A percentile compares a stretch with the other conserved stretches of the same genome.
These are phyloP conservation scores for Fundulus diaphanus DNA, from an alignment of 2,797 vertebrate species.

Conservation along the genomic window DNA sequence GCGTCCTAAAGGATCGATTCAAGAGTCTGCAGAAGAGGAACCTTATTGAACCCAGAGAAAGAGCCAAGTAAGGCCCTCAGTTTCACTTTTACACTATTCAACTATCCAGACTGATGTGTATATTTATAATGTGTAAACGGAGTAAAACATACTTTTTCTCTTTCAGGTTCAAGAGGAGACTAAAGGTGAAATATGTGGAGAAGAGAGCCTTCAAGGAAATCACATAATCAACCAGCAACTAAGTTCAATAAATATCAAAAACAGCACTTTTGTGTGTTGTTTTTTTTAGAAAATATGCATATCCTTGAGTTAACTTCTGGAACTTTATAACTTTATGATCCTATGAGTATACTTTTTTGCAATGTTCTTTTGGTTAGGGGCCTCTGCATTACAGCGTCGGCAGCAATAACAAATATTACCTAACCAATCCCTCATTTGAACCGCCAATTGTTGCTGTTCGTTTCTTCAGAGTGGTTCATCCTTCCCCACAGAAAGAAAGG, in stretches of 20 bases:
- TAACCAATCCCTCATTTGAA: neutral
- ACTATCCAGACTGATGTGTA: neutral
- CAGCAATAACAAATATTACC: neutral
- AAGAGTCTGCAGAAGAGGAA: constrained; percentile 94
- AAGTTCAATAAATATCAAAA: constrained; percentile 25
- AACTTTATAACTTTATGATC: constrained; percentile 13
- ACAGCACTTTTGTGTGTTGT: neutral
- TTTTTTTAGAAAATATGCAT: neutral
- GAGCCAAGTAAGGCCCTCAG: constrained; percentile 87
- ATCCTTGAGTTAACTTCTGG: neutral
- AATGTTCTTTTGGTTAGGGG: constrained; percentile 1
- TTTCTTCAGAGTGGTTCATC: neutral
- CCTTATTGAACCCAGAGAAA: constrained; percentile 90
- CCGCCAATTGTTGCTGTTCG: neutral
- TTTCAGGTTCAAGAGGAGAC: constrained; percentile 88
- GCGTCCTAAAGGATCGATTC: constrained; percentile 89
- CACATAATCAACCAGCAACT: constrained; percentile 71
- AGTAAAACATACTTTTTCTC: constrained; percentile 13
- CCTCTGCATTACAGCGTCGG: constrained; percentile 5
- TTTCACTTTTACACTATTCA: constrained; percentile 21
- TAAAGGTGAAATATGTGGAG: constrained; percentile 90
- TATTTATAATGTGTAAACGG: constrained; percentile 6
- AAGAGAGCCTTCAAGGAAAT: constrained; percentile 90
- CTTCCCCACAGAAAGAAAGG: neutral
- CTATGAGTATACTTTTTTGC: constrained; percentile 3